A percentile compares a stretch with the other conserved stretches of the same genome.
Evolutionary conservation across 1,140 invertebrate genomes (phyloP).

Genomic region (Drosophila busckii): DNA sequence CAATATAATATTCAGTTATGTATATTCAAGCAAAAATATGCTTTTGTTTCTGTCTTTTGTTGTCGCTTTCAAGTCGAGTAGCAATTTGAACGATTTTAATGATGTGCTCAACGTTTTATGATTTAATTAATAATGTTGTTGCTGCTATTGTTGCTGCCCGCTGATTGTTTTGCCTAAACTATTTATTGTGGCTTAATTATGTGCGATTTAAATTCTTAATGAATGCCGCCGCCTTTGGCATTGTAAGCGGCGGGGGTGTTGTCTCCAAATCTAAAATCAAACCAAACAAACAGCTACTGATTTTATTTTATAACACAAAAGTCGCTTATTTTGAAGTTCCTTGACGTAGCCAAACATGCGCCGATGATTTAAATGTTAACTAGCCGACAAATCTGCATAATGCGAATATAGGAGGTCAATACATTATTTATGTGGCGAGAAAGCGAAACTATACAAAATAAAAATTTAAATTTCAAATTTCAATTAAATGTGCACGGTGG

Average conservation of each 20-base stretch:
- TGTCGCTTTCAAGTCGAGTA: constrained; percentile 64
- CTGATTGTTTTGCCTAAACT: constrained; percentile 20
- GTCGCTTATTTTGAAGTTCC: no score
- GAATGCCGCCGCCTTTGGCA: constrained; percentile 45
- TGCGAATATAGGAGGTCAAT: constrained; percentile 16
- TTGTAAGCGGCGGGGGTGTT: constrained; percentile 18
- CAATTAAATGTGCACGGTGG: no score
- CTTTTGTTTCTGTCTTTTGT: constrained; percentile 18
- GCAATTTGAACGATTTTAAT: constrained; percentile 70
- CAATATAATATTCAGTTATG: no score
- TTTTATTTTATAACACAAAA: no score
- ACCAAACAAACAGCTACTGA: no score
- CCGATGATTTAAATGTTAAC: constrained; percentile 71
- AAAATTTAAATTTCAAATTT: no score
- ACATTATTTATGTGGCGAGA: constrained; percentile 6
- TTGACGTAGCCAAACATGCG: constrained; percentile 45
- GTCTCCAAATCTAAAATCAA: no score
- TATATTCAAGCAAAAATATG: constrained; percentile 9
- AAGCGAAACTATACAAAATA: constrained; percentile 1
- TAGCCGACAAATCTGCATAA: constrained; percentile 58
- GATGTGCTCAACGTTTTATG: constrained; percentile 73
- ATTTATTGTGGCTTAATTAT: constrained; percentile 74
- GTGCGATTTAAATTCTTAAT: constrained; percentile 75
- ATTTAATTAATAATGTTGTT: constrained; percentile 59
- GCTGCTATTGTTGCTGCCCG: constrained; percentile 18